Evolutionary conservation across 64 coral and sea anemone genomes (phyloP).

Genomic region (Porites australiensis): DNA sequence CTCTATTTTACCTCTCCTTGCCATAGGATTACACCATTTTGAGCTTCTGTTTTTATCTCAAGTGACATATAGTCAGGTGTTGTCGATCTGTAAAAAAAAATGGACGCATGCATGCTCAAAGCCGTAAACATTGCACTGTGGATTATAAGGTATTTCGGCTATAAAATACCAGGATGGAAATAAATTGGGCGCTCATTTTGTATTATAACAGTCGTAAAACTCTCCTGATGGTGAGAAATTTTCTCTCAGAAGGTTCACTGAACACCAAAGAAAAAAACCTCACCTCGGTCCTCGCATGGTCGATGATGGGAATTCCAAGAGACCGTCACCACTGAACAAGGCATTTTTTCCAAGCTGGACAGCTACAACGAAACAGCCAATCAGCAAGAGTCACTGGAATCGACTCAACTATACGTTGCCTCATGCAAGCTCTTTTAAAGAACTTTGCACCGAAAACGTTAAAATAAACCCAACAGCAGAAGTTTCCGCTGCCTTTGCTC

Average conservation of each 20-base stretch:
- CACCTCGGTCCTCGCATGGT: slow-evolving; percentile 72
- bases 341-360: slow-evolving; percentile 57
- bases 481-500: too few relatives aligned
- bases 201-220: neutral
- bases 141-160: too few relatives aligned
- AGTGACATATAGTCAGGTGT: slow-evolving; percentile 64
- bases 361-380: slow-evolving; percentile 23
- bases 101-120: too few relatives aligned
- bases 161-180: too few relatives aligned
- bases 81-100: neutral
- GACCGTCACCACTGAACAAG: slow-evolving; percentile 74
- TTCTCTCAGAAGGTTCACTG: too few relatives aligned
- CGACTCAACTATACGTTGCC: too few relatives aligned
- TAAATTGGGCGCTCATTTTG: too few relatives aligned
- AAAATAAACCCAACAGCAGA: too few relatives aligned
- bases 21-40: slow-evolving; percentile 71
- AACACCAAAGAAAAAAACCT: neutral
- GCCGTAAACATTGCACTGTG: too few relatives aligned
- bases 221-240: too few relatives aligned
- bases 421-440: too few relatives aligned
- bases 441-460: too few relatives aligned
- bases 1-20: slow-evolving; percentile 61
- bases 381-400: neutral
- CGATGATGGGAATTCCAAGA: slow-evolving; percentile 69
- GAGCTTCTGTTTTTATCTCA: slow-evolving; percentile 63